phyloP scores from a whole-genome alignment of 2,797 vertebrate species.

The Lagocephalus sceleratus region DNA sequence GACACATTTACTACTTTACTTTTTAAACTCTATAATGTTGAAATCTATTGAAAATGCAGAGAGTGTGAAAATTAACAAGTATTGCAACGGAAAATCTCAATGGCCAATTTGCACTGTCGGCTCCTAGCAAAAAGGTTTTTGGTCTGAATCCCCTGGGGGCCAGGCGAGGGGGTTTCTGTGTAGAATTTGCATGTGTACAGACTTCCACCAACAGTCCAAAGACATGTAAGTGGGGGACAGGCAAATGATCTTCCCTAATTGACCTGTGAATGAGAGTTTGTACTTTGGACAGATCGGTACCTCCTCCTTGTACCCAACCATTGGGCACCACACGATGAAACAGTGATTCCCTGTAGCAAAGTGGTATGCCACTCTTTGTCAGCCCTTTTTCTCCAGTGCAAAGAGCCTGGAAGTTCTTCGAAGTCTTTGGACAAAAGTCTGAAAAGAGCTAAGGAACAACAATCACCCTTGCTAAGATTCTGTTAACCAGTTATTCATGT shows the following conservation, averaged over 20 bases:
- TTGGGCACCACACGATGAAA: conserved; percentile 86
- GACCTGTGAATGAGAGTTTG: no score
- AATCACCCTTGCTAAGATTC: background rate
- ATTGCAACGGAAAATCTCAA: no score
- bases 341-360: conserved; percentile 82
- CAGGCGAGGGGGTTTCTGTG: no score
- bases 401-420: conserved; percentile 82
- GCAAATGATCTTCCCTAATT: no score
- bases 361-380: conserved; percentile 58
- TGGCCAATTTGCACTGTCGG: no score
- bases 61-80: no score
- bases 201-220: no score
- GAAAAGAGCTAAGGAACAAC: conserved; percentile 80
- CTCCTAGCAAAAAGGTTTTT: no score
- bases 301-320: conserved; percentile 92
- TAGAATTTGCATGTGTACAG: no score
- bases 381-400: conserved; percentile 78
- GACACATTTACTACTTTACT: background rate
- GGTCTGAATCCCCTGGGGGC: no score
- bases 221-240: no score
- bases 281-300: conserved; percentile 48
- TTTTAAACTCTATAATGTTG: background rate
- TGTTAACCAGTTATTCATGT: background rate
- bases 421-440: conserved; percentile 86
- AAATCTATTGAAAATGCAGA: no score